A percentile compares a stretch with the other conserved stretches of the same genome.
These are phyloP conservation scores for Pandemis heparana DNA, from an alignment of 2,888 invertebrate species.

Conservation along the genomic window DNA sequence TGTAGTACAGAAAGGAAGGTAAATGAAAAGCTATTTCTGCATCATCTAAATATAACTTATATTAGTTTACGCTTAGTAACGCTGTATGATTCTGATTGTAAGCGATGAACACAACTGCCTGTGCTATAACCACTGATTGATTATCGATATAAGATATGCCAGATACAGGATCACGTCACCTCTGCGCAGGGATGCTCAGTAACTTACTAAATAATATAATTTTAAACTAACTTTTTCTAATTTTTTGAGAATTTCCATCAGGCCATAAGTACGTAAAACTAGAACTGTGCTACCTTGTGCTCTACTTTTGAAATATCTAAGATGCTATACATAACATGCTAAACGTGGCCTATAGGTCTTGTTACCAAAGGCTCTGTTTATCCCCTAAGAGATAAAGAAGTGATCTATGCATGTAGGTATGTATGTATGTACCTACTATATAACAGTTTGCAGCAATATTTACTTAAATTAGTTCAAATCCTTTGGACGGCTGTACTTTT, in stretches of 20 bases:
- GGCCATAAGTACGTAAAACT: background rate
- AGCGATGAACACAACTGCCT: background rate
- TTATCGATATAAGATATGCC: conserved; percentile 66
- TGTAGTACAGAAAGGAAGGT: too few species aligned
- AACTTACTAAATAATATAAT: background rate
- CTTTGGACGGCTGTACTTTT: too few species aligned
- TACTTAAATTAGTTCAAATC: too few species aligned
- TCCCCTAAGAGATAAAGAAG: too few species aligned
- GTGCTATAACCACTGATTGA: conserved; percentile 68
- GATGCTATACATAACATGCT: too few species aligned
- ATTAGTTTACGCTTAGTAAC: background rate
- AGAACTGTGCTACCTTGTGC: background rate
- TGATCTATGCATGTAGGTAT: too few species aligned
- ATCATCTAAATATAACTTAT: background rate
- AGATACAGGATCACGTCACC: conserved; percentile 48
- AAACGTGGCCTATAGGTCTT: too few species aligned
- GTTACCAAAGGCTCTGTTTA: too few species aligned
- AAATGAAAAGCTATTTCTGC: background rate
- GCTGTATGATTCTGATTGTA: background rate
- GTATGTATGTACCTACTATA: too few species aligned
- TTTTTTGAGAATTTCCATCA: background rate
- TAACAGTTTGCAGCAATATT: too few species aligned
- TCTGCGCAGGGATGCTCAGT: conserved; percentile 4
- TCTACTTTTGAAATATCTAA: background rate
- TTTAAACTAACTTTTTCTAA: background rate